Evolutionary conservation across 2,888 invertebrate genomes (phyloP), one percentile per base, ranked within the genome.

Genomic region (Tridacna gigas): DNA sequence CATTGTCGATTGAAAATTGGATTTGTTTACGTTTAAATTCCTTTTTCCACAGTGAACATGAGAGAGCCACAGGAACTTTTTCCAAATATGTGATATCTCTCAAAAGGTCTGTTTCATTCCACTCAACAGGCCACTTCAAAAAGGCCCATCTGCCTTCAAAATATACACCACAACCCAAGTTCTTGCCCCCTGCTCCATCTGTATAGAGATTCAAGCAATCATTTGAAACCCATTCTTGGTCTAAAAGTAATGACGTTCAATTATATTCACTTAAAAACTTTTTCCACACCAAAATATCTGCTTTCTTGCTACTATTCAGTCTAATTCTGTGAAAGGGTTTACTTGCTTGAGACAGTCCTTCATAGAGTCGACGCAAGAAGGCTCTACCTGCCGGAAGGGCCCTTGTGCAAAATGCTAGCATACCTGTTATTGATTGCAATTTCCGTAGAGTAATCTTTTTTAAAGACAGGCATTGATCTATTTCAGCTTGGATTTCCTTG

Each of bases 371-470:
- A n/a, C 83, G 47, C 28, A 79, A 79, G 25, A 83, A 83, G 3
- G 79, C 79, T 11, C 82, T 25, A 25, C 82, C 82, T 12, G 82
- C 79, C 11, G 79, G 15, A 15, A 79, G 76, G 7, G 79, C 83
- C 48, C 79, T 61, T 37, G 77, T 79, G 47, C 76, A 79, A 77
- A 79, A 83, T 25, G 79, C 63, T 51, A 83, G 22, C 12, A 45
- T n/a, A 13, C 83, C 83, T 60, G 79, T 83, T 45, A 83, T 25
- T 22, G 51, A 51, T 47, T 83, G 83, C 83, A 83, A 79, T 60
- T 79, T 80, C 12, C 45, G 45, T 4, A 81, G 37, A 47, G 81
- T 84, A 28, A 65, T 56, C 12, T 48, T 45, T n/a, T 74, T 28
- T 37, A 69, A 74, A 15, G 60, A n/a, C 28, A 84, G 51, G 25